These are phyloP conservation scores for Scomber scombrus DNA, from an alignment of 2,113 vertebrate species.

Conservation along the genomic window DNA sequence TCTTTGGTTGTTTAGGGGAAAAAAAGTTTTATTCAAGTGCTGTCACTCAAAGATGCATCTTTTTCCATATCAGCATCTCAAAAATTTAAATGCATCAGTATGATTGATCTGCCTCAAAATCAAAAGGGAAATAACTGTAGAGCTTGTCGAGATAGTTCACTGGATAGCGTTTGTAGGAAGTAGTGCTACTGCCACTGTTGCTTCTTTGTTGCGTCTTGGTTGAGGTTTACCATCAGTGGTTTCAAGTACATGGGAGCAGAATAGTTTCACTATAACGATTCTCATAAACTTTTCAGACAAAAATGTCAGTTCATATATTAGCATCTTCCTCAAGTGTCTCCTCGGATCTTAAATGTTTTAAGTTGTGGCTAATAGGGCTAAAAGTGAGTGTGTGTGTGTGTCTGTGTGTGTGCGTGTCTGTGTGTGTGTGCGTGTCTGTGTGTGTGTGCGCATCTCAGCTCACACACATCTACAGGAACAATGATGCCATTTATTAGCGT, in stretches of 20 bases:
- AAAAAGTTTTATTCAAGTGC: neutral
- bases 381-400: slow-evolving; percentile 54
- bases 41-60: neutral
- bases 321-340: slow-evolving; percentile 57
- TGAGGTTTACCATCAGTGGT: slow-evolving; percentile 46
- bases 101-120: neutral
- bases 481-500: slow-evolving; percentile 77
- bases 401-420: slow-evolving; percentile 47
- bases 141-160: neutral
- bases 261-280: slow-evolving; percentile 53
- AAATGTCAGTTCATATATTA: slow-evolving; percentile 76
- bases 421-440: slow-evolving; percentile 29
- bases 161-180: neutral
- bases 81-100: neutral
- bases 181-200: neutral
- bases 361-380: slow-evolving; percentile 80
- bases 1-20: neutral
- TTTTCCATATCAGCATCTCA: neutral
- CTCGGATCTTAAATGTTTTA: slow-evolving; percentile 71
- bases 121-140: neutral
- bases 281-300: slow-evolving; percentile 66
- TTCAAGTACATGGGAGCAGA: slow-evolving; percentile 41
- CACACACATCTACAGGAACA: slow-evolving; percentile 58
- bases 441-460: neutral
- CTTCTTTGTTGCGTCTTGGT: slow-evolving; percentile 26